phyloP scores from a whole-genome alignment of 2,797 vertebrate species.

The Oreortyx pictus region DNA sequence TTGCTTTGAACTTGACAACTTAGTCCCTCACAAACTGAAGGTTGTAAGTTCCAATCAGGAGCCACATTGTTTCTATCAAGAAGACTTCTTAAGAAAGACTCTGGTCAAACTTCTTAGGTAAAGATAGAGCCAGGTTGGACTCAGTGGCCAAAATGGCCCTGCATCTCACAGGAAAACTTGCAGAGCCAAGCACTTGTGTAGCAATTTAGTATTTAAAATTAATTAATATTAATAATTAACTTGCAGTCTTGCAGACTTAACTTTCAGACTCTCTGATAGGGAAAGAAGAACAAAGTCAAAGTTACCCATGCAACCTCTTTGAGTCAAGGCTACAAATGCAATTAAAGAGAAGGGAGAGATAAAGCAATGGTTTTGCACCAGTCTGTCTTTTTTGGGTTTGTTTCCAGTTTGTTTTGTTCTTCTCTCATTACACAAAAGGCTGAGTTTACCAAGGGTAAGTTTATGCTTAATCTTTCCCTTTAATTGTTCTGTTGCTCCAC shows the following conservation, averaged over 20 bases:
- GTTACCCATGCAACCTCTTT: neutral
- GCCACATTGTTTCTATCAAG: neutral
- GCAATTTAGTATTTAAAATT: neutral
- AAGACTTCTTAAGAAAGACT: neutral
- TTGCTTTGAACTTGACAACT: neutral
- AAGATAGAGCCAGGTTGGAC: neutral
- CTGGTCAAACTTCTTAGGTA: neutral
- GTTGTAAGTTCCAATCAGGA: fast-evolving
- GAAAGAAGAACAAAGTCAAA: neutral
- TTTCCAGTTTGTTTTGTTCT: neutral
- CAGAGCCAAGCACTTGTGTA: neutral
- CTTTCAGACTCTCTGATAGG: neutral
- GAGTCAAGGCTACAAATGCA: neutral
- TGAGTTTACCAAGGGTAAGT: neutral
- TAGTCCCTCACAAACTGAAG: neutral
- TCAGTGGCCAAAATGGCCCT: neutral
- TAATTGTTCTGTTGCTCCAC: neutral
- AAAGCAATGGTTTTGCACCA: neutral
- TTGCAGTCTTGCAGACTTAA: neutral
- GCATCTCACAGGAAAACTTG: neutral
- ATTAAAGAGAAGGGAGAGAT: neutral
- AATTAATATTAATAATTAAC: too few species aligned
- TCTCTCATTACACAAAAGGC: neutral
- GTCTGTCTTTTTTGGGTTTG: neutral
- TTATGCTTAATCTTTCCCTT: neutral